Percentiles rank a stretch among this genome's conserved stretches.
phyloP scores from a whole-genome alignment of 2,888 invertebrate species.

The Folsomia candida region DNA sequence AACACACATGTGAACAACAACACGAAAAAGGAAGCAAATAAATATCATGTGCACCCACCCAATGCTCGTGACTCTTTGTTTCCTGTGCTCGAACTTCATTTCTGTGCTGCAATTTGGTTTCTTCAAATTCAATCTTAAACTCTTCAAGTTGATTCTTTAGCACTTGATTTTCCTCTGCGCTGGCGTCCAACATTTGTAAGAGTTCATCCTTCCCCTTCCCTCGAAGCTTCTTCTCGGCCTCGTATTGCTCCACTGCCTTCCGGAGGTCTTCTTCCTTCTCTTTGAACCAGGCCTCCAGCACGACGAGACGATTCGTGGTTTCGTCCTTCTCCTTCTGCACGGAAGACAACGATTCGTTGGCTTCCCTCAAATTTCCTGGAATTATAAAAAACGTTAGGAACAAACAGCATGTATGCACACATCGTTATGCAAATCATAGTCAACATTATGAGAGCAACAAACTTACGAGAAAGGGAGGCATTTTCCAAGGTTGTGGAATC shows the following conservation, averaged over 20 bases:
- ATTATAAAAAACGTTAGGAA: background rate
- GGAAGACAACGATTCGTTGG: slow-evolving; percentile 22
- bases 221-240: slow-evolving; percentile 42
- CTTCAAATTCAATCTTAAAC: slow-evolving; percentile 47
- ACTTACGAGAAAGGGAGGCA: slow-evolving; percentile 38
- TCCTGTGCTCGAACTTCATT: slow-evolving; percentile 46
- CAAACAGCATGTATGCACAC: background rate
- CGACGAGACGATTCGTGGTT: slow-evolving; percentile 45
- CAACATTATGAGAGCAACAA: background rate
- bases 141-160: slow-evolving; percentile 39
- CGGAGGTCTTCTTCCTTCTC: slow-evolving; percentile 49
- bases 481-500: slow-evolving; percentile 45
- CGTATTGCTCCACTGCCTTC: slow-evolving; percentile 42
- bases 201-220: slow-evolving; percentile 49
- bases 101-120: slow-evolving; percentile 43
- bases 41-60: no score
- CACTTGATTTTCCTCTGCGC: slow-evolving; percentile 40
- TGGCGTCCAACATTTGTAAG: slow-evolving; percentile 46
- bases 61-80: slow-evolving; percentile 47
- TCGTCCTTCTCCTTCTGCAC: slow-evolving; percentile 37
- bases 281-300: slow-evolving; percentile 49
- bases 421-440: background rate
- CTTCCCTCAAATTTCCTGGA: slow-evolving; percentile 38
- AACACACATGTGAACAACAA: background rate
- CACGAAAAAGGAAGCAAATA: no score